Conservation (phyloP, 2,888 invertebrate genomes). For the Caenorhabditis japonica region DNA sequence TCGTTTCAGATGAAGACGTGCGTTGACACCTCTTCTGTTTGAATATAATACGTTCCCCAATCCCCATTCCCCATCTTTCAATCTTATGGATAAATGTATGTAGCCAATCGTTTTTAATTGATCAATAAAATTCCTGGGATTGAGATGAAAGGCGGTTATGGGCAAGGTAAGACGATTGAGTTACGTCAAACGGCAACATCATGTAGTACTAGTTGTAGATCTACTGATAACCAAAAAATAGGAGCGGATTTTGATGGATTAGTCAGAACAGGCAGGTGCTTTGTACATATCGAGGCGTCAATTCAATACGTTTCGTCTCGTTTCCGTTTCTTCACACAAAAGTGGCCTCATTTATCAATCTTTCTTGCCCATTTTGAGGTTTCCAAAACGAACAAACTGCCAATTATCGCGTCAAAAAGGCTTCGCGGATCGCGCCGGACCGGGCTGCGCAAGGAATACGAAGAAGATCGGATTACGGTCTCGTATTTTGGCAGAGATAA, state of each 20-base stretch:
- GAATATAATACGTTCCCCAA: no score
- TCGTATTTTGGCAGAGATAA: conserved; percentile 22
- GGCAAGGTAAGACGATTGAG: conserved; percentile 7
- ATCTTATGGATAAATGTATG: no score
- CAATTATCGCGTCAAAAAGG: conserved; percentile 47
- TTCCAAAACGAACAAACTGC: conserved; percentile 41
- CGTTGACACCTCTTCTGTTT: background rate
- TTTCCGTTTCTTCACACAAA: conserved; percentile 8
- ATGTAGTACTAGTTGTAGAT: conserved; percentile 22
- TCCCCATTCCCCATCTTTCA: no score
- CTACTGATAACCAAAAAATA: conserved; percentile 5
- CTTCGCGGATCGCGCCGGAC: background rate
- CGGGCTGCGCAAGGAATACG: conserved; percentile 2
- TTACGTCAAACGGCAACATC: conserved; percentile 12
- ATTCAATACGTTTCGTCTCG: conserved; percentile 35
- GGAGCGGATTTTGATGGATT: background rate
- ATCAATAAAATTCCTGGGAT: conserved; percentile 14
- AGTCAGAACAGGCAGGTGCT: conserved; percentile 1
- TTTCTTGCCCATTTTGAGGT: conserved; percentile 2
- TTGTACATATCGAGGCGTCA: conserved; percentile 1
- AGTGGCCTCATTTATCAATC: conserved; percentile 36
- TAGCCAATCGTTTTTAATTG: no score
- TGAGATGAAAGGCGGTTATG: no score
- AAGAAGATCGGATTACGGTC: conserved; percentile 42
- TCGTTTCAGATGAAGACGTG: background rate